Conservation (phyloP, 1,140 invertebrate species). For the Drosophila pectinifera region DNA sequence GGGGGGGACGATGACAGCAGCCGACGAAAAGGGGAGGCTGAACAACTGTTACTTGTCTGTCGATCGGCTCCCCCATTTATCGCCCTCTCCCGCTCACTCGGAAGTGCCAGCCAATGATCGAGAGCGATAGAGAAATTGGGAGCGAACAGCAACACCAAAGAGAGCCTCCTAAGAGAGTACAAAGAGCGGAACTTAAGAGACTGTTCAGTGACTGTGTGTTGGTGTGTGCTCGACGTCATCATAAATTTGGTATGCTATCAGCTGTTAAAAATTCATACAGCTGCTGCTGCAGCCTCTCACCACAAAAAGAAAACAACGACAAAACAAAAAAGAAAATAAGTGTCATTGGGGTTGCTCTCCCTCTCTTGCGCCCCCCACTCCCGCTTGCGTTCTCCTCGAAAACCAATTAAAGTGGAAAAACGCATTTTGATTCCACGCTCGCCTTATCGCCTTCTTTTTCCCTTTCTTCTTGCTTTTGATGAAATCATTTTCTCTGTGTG, state of each 20-base stretch:
- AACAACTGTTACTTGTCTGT: constrained; percentile 47
- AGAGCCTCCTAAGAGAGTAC: background rate
- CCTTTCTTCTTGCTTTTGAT: constrained; percentile 20
- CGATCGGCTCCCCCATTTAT: constrained; percentile 32
- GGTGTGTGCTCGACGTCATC: constrained; percentile 49
- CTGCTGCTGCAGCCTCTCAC: constrained; percentile 37
- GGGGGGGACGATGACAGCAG: constrained; percentile 1
- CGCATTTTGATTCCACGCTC: constrained; percentile 54
- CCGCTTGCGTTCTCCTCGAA: constrained; percentile 10
- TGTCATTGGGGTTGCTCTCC: constrained; percentile 54
- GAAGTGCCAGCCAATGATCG: constrained; percentile 28
- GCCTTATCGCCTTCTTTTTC: constrained; percentile 46
- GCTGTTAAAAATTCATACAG: constrained; percentile 74
- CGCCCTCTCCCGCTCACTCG: constrained; percentile 33
- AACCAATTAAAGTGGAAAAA: constrained; percentile 63
- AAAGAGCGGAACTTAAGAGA: background rate
- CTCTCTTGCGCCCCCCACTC: background rate
- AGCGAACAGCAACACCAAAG: background rate
- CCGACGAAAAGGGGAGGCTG: constrained; percentile 18
- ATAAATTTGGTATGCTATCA: constrained; percentile 76
- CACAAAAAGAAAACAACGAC: background rate
- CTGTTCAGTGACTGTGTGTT: background rate
- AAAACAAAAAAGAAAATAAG: constrained; percentile 16
- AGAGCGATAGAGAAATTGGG: background rate
- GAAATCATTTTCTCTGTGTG: constrained; percentile 51